These are phyloP conservation scores for Manis crassicaudata DNA, from an alignment of 2,797 vertebrate species.

Conservation along the genomic window DNA sequence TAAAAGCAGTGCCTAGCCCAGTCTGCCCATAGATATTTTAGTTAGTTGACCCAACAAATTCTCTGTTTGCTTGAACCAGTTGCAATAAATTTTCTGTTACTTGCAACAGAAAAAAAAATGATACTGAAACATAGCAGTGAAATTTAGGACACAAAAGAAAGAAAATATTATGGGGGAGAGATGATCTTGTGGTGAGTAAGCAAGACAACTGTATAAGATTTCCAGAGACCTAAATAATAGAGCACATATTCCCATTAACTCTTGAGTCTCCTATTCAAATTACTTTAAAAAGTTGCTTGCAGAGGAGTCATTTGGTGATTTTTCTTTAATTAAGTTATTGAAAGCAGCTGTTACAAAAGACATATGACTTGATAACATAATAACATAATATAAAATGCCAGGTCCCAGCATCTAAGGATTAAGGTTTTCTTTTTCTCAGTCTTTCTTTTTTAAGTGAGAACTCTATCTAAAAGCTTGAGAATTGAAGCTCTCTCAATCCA, in stretches of 20 bases:
- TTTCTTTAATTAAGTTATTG: constrained; percentile 1
- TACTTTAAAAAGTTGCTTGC: not conserved
- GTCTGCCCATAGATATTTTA: not conserved
- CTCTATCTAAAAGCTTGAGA: not conserved
- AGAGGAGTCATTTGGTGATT: not conserved
- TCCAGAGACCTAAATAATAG: not conserved
- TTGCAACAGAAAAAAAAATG: not conserved
- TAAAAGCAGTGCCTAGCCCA: not conserved
- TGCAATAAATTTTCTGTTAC: not conserved
- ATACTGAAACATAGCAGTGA: not conserved
- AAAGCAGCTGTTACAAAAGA: constrained; percentile 1
- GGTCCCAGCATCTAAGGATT: not conserved
- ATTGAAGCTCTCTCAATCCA: not conserved
- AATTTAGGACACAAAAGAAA: not conserved
- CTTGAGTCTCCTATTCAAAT: not conserved
- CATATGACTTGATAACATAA: not conserved
- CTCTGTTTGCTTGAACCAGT: not conserved
- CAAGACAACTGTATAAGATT: not conserved
- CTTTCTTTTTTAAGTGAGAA: not conserved
- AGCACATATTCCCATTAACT: not conserved
- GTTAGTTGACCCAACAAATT: not conserved
- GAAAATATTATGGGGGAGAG: not conserved
- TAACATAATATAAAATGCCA: not conserved
- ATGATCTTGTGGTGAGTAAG: not conserved
- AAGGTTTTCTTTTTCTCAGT: not conserved